These are phyloP conservation scores for Pinna nobilis DNA, from an alignment of 1,140 invertebrate genomes.

Conservation along the genomic window DNA sequence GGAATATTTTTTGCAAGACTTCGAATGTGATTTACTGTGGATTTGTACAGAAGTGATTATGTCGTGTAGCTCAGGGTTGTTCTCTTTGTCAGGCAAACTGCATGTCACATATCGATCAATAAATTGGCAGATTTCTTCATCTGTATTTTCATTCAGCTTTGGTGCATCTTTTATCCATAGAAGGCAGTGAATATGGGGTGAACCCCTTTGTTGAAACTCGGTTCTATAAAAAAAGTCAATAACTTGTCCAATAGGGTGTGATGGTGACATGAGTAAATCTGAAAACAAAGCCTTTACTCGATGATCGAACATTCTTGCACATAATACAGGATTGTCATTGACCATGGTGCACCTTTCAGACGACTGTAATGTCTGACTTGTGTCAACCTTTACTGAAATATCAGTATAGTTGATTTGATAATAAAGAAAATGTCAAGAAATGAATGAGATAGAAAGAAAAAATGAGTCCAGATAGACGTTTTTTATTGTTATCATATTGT, in stretches of 20 bases:
- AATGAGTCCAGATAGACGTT: no score
- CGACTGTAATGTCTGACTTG: no score
- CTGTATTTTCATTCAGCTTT: slow-evolving; percentile 23
- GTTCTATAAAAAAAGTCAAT: slow-evolving; percentile 61
- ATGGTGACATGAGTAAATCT: not conserved
- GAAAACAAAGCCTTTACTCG: slow-evolving; percentile 17
- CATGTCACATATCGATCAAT: slow-evolving; percentile 38
- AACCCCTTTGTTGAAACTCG: slow-evolving; percentile 74
- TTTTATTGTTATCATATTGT: no score
- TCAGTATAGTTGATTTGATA: no score
- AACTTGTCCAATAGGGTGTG: slow-evolving; percentile 36
- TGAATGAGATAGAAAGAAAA: no score
- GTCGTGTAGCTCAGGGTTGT: no score
- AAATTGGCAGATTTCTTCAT: slow-evolving; percentile 23
- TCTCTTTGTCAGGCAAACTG: slow-evolving; percentile 5
- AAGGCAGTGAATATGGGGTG: slow-evolving; percentile 73
- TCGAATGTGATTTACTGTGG: slow-evolving; percentile 12
- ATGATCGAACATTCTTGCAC: slow-evolving; percentile 23
- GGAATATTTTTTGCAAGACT: slow-evolving; percentile 30
- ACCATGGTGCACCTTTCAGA: no score
- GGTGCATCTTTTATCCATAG: slow-evolving; percentile 72
- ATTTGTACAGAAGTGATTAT: slow-evolving; percentile 4
- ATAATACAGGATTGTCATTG: slow-evolving; percentile 33
- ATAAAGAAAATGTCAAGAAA: no score
- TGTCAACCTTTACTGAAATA: no score